Conservation (phyloP, 1,140 invertebrate genomes). For the Ptiloglossa arizonensis region DNA sequence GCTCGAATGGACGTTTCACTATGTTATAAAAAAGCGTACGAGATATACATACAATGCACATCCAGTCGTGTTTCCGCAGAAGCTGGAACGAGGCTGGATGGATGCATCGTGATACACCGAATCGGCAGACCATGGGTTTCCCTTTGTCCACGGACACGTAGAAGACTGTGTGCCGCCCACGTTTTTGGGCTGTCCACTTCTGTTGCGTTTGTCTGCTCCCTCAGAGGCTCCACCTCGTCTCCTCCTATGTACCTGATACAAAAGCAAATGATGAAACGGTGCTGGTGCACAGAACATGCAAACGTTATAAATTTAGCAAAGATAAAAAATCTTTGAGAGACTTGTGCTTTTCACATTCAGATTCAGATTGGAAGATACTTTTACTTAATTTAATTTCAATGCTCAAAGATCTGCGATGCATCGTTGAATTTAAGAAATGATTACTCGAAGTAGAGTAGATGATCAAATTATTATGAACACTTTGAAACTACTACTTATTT, state of each 20-base stretch:
- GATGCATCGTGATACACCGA: constrained; percentile 90
- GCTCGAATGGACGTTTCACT: neutral
- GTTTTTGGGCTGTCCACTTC: constrained; percentile 91
- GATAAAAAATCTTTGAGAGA: too few species aligned
- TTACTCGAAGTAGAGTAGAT: too few species aligned
- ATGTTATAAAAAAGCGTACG: neutral
- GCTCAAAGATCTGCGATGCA: too few species aligned
- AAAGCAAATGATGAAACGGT: constrained; percentile 11
- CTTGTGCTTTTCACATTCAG: too few species aligned
- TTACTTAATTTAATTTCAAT: too few species aligned
- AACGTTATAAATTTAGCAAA: too few species aligned
- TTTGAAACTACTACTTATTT: too few species aligned
- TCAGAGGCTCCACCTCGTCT: constrained; percentile 84
- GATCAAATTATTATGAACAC: too few species aligned
- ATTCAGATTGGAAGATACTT: too few species aligned
- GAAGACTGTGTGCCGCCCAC: constrained; percentile 90
- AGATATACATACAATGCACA: constrained; percentile 91
- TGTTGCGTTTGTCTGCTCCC: constrained; percentile 90
- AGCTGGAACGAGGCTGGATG: constrained; percentile 88
- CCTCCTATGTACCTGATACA: constrained; percentile 83
- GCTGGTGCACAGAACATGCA: too few species aligned
- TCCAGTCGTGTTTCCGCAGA: constrained; percentile 88
- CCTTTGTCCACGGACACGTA: constrained; percentile 90
- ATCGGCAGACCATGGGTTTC: constrained; percentile 89
- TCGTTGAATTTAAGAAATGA: too few species aligned